phyloP scores from a whole-genome alignment of 2,888 invertebrate species.

The Byasa hedistus region DNA sequence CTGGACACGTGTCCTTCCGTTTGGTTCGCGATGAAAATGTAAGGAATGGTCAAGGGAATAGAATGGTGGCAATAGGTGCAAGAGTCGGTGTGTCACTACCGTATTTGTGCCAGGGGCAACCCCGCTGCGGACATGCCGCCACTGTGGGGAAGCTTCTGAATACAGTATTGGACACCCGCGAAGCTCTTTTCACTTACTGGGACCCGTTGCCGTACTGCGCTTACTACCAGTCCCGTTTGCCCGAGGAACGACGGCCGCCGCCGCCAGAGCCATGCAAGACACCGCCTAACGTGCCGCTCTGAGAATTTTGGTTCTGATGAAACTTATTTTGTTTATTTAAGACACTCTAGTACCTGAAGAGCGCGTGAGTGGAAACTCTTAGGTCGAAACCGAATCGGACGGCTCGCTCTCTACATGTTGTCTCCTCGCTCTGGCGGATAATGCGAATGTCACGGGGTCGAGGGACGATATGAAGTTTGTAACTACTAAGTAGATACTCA shows the following conservation, averaged over 20 bases:
- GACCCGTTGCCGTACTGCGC: conserved; percentile 92
- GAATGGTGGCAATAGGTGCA: conserved; percentile 79
- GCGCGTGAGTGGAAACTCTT: conserved; percentile 66
- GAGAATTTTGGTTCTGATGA: conserved; percentile 42
- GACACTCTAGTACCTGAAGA: conserved; percentile 77
- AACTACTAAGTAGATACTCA: conserved; percentile 76
- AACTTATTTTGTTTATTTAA: conserved; percentile 47
- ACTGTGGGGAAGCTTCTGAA: conserved; percentile 82
- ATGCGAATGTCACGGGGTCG: conserved; percentile 41
- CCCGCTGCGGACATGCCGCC: conserved; percentile 82
- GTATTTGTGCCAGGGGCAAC: conserved; percentile 87
- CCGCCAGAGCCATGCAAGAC: conserved; percentile 79
- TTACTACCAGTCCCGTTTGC: conserved; percentile 89
- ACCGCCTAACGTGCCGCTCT: conserved; percentile 73
- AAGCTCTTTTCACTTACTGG: conserved; percentile 90
- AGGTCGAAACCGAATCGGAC: conserved; percentile 41
- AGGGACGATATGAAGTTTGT: conserved; percentile 66
- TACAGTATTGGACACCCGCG: conserved; percentile 87
- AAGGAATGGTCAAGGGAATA: conserved; percentile 62
- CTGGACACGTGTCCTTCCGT: conserved; percentile 89
- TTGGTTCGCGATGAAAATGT: conserved; percentile 82
- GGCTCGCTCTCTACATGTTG: conserved; percentile 45
- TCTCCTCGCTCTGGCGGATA: conserved; percentile 35
- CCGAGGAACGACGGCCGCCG: conserved; percentile 72
- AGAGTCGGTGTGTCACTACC: conserved; percentile 89